Evolutionary conservation across 2,888 invertebrate species (phyloP).

Genomic region (Dendrolimus houi): DNA sequence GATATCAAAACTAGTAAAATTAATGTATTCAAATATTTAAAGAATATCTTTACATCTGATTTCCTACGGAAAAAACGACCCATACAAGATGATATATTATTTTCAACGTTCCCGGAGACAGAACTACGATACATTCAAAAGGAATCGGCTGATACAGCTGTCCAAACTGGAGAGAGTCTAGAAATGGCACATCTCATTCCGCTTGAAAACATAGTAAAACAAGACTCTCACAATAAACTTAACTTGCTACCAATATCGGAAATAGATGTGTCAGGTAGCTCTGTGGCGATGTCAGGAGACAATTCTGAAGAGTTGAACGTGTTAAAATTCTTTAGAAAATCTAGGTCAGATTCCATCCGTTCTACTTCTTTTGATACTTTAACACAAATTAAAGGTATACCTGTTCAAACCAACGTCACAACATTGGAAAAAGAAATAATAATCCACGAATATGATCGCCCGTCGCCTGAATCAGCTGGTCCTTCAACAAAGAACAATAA

Average conservation of each 20-base stretch:
- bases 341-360: constrained; percentile 18
- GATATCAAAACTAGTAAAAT: neutral
- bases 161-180: constrained; percentile 54
- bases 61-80: constrained; percentile 18
- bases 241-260: neutral
- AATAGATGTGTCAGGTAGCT: neutral
- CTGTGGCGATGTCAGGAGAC: constrained; percentile 6
- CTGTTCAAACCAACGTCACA: neutral
- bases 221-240: neutral
- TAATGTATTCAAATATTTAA: constrained; percentile 1
- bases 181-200: constrained; percentile 21
- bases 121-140: constrained; percentile 29
- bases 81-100: constrained; percentile 7
- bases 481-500: neutral
- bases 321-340: constrained; percentile 33
- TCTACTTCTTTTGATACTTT: constrained; percentile 6
- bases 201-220: neutral
- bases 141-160: constrained; percentile 18
- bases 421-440: constrained; percentile 33
- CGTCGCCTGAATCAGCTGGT: neutral
- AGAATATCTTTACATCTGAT: constrained; percentile 6
- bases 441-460: constrained; percentile 25
- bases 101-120: constrained; percentile 32
- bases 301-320: constrained; percentile 35
- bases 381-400: constrained; percentile 4